These are phyloP conservation scores for Aphis gossypii DNA, from an alignment of 1,140 invertebrate species.

Conservation along the genomic window DNA sequence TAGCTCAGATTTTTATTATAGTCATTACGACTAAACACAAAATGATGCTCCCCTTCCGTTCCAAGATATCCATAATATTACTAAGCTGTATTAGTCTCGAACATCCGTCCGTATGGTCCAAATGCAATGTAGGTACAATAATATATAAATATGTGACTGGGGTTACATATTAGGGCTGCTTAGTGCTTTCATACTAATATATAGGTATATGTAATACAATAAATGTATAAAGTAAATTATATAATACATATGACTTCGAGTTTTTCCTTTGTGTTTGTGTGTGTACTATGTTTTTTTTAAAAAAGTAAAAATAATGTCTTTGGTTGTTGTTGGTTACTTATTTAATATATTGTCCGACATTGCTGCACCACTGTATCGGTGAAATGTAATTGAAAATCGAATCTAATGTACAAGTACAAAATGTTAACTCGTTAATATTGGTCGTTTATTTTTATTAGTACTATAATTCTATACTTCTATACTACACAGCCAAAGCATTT, in stretches of 20 bases:
- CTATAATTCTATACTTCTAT: not conserved
- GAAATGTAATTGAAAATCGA: not conserved
- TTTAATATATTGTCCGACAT: not conserved
- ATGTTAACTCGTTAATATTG: slow-evolving; percentile 1
- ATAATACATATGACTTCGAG: not conserved
- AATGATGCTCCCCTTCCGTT: not conserved
- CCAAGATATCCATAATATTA: not conserved
- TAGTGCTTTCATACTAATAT: not conserved
- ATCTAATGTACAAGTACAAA: not conserved
- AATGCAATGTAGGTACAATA: not conserved
- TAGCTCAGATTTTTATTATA: not conserved
- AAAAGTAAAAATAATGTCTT: not conserved
- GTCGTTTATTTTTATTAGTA: slow-evolving; percentile 26
- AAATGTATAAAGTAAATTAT: too few relatives aligned
- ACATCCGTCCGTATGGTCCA: not conserved
- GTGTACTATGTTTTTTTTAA: not conserved
- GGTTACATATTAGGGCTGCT: not conserved
- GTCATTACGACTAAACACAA: not conserved
- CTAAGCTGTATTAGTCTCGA: not conserved
- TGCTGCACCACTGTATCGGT: not conserved
- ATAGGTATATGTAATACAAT: not conserved
- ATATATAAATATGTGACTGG: not conserved
- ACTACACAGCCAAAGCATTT: not conserved
- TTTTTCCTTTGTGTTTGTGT: not conserved
- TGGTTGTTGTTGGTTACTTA: not conserved